Percentiles rank a stretch among this genome's conserved stretches.
Evolutionary conservation across 92 coral and sea anemone genomes (phyloP).

Genomic region (Epizoanthus illoricatus): DNA sequence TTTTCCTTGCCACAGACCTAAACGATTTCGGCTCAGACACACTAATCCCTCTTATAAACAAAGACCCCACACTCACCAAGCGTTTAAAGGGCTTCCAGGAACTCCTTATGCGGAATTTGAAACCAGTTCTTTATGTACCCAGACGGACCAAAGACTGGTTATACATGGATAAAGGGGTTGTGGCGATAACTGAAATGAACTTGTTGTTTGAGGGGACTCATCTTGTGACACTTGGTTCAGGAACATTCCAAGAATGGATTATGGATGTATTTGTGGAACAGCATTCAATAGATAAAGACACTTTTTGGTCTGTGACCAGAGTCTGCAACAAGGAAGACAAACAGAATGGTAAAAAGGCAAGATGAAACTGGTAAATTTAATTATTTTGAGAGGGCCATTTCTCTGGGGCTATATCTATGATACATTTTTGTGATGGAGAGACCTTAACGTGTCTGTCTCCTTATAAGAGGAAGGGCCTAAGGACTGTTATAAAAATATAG

Average conservation of each 20-base stretch:
- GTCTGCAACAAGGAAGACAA: slow-evolving; percentile 78
- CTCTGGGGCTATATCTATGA: no score
- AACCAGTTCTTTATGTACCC: slow-evolving; percentile 66
- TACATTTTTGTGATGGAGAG: no score
- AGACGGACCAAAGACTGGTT: slow-evolving; percentile 57
- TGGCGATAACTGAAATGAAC: slow-evolving; percentile 94
- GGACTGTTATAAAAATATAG: no score
- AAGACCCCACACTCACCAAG: slow-evolving; percentile 45
- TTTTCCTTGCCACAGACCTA: slow-evolving; percentile 87
- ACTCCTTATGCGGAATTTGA: slow-evolving; percentile 50
- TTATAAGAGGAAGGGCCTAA: no score
- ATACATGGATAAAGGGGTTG: slow-evolving; percentile 84
- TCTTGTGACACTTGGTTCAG: slow-evolving; percentile 90
- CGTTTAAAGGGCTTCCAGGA: slow-evolving; percentile 56
- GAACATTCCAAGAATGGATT: slow-evolving; percentile 96
- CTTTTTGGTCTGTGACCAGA: slow-evolving; percentile 83
- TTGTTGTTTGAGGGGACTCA: slow-evolving; percentile 73
- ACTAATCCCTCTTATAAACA: slow-evolving; percentile 53
- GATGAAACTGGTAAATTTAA: no score
- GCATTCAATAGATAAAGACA: slow-evolving; percentile 57
- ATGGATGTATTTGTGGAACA: slow-evolving; percentile 71
- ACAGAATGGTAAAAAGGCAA: slow-evolving; percentile 18
- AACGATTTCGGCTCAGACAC: slow-evolving; percentile 92
- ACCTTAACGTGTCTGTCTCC: no score
- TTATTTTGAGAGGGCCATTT: no score